phyloP scores from a whole-genome alignment of 2,113 vertebrate species.

The Serinus canaria region DNA sequence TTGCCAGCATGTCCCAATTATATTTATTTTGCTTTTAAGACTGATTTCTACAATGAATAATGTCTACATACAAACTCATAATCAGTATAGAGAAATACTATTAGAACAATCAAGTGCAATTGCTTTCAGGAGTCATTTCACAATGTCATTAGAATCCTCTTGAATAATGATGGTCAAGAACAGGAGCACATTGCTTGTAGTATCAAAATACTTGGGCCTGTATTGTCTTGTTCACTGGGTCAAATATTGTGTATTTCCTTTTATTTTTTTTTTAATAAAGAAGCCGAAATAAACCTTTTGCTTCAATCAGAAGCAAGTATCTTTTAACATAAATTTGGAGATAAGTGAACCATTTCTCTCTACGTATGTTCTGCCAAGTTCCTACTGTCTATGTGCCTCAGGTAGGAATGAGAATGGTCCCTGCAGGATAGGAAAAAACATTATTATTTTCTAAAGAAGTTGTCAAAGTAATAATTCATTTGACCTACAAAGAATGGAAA shows the following conservation, averaged over 20 bases:
- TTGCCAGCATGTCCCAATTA: not conserved
- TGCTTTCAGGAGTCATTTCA: not conserved
- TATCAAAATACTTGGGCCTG: not conserved
- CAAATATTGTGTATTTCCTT: not conserved
- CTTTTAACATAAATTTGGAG: constrained; percentile 26
- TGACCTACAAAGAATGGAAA: not conserved
- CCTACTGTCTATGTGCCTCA: not conserved
- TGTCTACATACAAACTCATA: not conserved
- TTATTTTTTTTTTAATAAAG: not conserved
- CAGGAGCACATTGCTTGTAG: not conserved
- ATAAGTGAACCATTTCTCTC: constrained; percentile 11
- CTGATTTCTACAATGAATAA: not conserved
- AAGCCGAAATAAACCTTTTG: not conserved
- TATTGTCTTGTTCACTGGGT: not conserved
- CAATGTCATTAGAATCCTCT: not conserved
- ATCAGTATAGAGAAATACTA: not conserved
- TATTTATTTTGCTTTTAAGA: not conserved
- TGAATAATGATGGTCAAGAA: not conserved
- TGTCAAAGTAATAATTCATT: not conserved
- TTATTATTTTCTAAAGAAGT: not conserved
- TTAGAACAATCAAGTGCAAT: not conserved
- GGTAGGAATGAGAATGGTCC: not conserved
- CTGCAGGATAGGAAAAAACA: constrained; percentile 1
- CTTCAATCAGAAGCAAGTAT: not conserved
- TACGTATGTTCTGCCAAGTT: not conserved